These are phyloP conservation scores for Oreotrochilus melanogaster DNA, from an alignment of 2,113 vertebrate species.

Conservation along the genomic window DNA sequence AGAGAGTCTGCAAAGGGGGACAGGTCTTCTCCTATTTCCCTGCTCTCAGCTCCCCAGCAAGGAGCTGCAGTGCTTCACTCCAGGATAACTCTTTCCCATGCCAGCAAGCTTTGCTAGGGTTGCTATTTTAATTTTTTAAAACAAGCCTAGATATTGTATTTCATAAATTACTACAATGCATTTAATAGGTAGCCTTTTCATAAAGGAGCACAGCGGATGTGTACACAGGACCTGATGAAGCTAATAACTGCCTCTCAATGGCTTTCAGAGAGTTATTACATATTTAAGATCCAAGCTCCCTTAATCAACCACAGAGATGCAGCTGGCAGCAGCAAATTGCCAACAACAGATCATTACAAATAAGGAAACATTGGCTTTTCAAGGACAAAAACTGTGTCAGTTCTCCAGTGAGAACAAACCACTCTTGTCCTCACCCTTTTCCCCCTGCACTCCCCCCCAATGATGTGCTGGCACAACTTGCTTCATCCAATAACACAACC, in stretches of 20 bases:
- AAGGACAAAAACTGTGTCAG: constrained; percentile 57
- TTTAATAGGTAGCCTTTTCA: constrained; percentile 49
- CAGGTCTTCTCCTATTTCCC: background rate
- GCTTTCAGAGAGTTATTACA: constrained; percentile 67
- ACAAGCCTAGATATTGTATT: background rate
- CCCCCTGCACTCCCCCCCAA: background rate
- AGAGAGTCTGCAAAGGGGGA: background rate
- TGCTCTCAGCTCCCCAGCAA: background rate
- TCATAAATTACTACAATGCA: constrained; percentile 18
- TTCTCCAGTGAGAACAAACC: background rate
- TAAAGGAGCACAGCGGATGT: constrained; percentile 24
- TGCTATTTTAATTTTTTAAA: background rate
- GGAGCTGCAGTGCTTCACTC: background rate
- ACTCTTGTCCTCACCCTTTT: background rate
- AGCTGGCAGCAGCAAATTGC: constrained; percentile 71
- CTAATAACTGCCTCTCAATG: constrained; percentile 69
- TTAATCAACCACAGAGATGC: constrained; percentile 73
- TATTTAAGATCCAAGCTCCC: constrained; percentile 61
- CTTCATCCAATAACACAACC: background rate
- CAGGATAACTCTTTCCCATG: fast-evolving
- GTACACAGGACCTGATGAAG: constrained; percentile 54
- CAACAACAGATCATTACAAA: constrained; percentile 72
- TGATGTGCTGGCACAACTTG: background rate
- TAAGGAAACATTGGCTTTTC: constrained; percentile 67
- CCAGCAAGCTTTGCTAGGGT: background rate